Evolutionary conservation across 2,888 invertebrate genomes (phyloP).

Genomic region (Drosophila incognita): DNA sequence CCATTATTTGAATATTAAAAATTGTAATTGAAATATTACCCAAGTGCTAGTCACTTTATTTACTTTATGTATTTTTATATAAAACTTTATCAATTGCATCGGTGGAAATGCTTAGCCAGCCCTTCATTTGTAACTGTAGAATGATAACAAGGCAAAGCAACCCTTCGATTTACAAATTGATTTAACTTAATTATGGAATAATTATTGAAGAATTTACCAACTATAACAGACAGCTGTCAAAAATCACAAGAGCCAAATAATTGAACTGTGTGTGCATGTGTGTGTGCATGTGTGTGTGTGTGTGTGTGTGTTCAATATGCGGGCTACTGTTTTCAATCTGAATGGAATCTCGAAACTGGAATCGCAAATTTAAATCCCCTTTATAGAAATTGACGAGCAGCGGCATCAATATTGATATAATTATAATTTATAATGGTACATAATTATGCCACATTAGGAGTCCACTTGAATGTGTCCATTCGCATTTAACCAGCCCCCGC

Average conservation of each 20-base stretch:
- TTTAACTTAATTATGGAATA: conserved; percentile 29
- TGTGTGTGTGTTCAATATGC: conserved; percentile 27
- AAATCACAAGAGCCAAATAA: conserved; percentile 24
- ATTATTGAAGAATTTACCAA: conserved; percentile 24
- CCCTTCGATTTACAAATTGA: conserved; percentile 22
- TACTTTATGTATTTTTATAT: background rate
- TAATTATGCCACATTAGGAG: conserved; percentile 8
- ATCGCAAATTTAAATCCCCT: background rate
- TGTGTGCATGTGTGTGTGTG: background rate
- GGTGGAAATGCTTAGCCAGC: background rate
- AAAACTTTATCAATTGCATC: background rate
- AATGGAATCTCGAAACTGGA: background rate
- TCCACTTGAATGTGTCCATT: conserved; percentile 21
- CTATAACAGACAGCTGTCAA: conserved; percentile 69
- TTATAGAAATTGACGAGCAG: background rate
- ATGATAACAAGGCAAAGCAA: background rate
- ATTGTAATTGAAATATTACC: background rate
- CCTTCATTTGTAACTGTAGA: background rate
- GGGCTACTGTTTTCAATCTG: conserved; percentile 51
- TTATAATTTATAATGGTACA: background rate
- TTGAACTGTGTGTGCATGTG: conserved; percentile 13
- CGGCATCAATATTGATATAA: conserved; percentile 25
- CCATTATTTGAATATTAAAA: background rate
- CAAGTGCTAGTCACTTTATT: background rate
- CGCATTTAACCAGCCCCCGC: background rate